Percentiles rank a stretch among this genome's conserved stretches.
Conservation (phyloP, 2,888 invertebrate genomes). For the Athalia rosae region DNA sequence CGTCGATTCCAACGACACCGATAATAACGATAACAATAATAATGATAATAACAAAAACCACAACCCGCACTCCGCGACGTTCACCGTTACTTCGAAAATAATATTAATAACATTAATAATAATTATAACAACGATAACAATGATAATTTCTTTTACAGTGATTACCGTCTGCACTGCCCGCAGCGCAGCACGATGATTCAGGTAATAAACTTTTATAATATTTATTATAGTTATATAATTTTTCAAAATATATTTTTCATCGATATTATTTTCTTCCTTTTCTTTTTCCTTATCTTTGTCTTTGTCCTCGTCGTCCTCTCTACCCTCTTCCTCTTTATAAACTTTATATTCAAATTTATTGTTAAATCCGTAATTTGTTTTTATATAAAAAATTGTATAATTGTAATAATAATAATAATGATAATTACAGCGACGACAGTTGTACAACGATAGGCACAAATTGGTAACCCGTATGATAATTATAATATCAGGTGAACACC, state of each 20-base stretch:
- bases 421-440: slow-evolving; percentile 28
- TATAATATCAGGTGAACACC: neutral
- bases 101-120: slow-evolving; percentile 6
- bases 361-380: neutral
- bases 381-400: slow-evolving; percentile 21
- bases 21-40: neutral
- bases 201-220: neutral
- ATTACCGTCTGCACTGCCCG: slow-evolving; percentile 37
- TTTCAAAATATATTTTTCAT: too few species aligned
- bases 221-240: too few species aligned
- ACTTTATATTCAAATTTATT: neutral
- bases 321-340: too few species aligned
- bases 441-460: slow-evolving; percentile 28
- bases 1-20: neutral
- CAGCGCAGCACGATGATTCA: slow-evolving; percentile 21
- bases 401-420: slow-evolving; percentile 12
- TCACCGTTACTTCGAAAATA: neutral
- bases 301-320: too few species aligned
- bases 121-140: neutral
- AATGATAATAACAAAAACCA: neutral
- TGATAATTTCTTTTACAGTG: neutral
- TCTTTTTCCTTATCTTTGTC: too few species aligned
- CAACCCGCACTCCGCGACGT: too few species aligned
- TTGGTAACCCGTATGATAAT: slow-evolving; percentile 32
- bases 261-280: too few species aligned